Base-by-base conservation (phyloP, 2,888 invertebrate species). In the Sphaerophoria rueppellii region DNA sequence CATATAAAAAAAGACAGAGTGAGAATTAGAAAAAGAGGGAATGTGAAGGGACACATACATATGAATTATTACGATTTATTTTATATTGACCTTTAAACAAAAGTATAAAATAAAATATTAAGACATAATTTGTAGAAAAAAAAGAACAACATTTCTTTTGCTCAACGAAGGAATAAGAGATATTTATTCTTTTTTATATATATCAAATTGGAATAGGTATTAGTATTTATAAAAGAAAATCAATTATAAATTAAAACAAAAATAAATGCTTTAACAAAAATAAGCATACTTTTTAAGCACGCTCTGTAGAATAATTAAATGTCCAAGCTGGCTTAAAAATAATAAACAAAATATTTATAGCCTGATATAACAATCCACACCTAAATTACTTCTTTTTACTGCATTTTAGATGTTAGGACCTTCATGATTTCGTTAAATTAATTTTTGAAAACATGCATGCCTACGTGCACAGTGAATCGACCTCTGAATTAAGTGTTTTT, bases 1-100 rank as follows among this genome's bases (percentile, higher is more conserved):
- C 48, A 43, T 43, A 43, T 43, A 43, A 43, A 43, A 11, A 43
- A 43, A 79, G 43, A 79, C 34, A 79, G 9, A 16, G 16, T 34
- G 37, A 46, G 48, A 35, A 24, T 37, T n/a, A 35, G 60, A 11
- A 24, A 35, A 35, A 75, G 32, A 61, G 55, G 72, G 72, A 83
- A 75, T 74, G 79, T 83, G 83, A 83, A 71, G 58, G 24, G 67
- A 79, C 75, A 71, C 74, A 79, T 80, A 83, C 83, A 83, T 83
- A 83, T 83, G 83, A 83, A 79, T 83, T 83, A 83, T 83, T 83
- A 83, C 79, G 57, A 83, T 79, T 83, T 83, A 80, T 83, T 83
- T 83, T 83, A 76, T 83, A 83, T 76, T 79, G 83, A 80, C n/a
- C 69, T 80, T 83, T 76, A 69, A 74, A 74, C 32, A 69, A 60